These are phyloP conservation scores for Gambusia affinis DNA, from an alignment of 2,113 vertebrate genomes.

Conservation along the genomic window DNA sequence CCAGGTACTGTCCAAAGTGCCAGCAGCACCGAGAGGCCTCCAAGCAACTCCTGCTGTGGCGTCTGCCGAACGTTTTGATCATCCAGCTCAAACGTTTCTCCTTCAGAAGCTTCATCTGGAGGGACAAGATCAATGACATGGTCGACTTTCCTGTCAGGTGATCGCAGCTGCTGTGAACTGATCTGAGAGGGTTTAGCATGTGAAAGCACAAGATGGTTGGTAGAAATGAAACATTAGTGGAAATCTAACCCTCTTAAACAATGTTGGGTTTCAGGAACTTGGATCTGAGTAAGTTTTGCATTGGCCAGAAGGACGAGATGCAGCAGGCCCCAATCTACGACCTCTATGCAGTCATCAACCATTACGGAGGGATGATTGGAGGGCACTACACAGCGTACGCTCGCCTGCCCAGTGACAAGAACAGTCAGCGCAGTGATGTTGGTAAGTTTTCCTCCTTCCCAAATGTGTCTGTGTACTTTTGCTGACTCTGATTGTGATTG, in stretches of 20 bases:
- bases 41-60: constrained; percentile 96
- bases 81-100: constrained; percentile 99
- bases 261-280: constrained; percentile 82
- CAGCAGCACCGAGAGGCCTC: constrained; percentile 97
- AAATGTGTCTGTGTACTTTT: no score
- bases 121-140: constrained; percentile 99
- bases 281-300: constrained; percentile 97
- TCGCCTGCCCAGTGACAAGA: constrained; percentile 93
- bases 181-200: background rate
- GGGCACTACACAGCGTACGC: constrained; percentile 98
- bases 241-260: background rate
- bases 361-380: constrained; percentile 98
- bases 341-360: constrained; percentile 97
- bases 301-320: constrained; percentile 94
- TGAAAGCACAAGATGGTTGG: background rate
- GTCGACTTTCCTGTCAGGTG: constrained; percentile 98
- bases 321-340: constrained; percentile 94
- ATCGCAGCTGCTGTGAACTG: background rate
- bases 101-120: constrained; percentile 98
- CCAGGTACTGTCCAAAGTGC: constrained; percentile 97
- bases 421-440: constrained; percentile 97
- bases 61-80: constrained; percentile 94
- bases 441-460: constrained; percentile 78
- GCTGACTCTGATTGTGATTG: no score
- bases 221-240: background rate